Percentiles rank a stretch among this genome's conserved stretches.
Evolutionary conservation across 2,888 invertebrate genomes (phyloP).

Genomic region (Agrotis puta): DNA sequence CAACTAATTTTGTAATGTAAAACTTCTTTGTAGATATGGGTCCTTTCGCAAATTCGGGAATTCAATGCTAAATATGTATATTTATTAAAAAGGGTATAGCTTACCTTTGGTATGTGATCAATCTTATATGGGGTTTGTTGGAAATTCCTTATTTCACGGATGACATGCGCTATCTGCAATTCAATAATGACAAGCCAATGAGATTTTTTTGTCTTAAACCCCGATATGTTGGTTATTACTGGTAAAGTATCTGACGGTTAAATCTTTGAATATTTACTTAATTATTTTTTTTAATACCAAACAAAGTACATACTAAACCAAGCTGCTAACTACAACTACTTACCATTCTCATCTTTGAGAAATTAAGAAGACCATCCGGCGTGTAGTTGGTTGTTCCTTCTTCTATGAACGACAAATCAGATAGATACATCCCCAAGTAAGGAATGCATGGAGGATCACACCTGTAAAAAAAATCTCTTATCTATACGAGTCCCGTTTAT

Average conservation of each 20-base stretch:
- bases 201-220: too few species aligned
- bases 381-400: constrained; percentile 98
- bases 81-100: constrained; percentile 8
- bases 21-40: too few species aligned
- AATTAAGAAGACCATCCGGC: constrained; percentile 96
- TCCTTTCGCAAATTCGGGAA: neutral
- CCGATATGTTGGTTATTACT: neutral
- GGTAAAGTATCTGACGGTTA: neutral
- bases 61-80: neutral
- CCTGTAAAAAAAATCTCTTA: constrained; percentile 76
- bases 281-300: neutral
- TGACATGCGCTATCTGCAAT: constrained; percentile 97
- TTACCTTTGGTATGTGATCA: constrained; percentile 95
- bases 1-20: too few species aligned
- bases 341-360: constrained; percentile 99
- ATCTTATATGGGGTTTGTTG: constrained; percentile 98
- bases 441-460: constrained; percentile 97
- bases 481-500: neutral
- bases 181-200: neutral
- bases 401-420: constrained; percentile 97
- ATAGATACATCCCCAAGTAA: constrained; percentile 96
- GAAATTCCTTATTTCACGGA: constrained; percentile 97
- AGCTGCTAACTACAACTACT: constrained; percentile 52
- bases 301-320: too few species aligned
- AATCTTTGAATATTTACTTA: neutral